A percentile compares a stretch with the other conserved stretches of the same genome.
Conservation (phyloP, 2,797 vertebrate species). For the Ispidina picta region DNA sequence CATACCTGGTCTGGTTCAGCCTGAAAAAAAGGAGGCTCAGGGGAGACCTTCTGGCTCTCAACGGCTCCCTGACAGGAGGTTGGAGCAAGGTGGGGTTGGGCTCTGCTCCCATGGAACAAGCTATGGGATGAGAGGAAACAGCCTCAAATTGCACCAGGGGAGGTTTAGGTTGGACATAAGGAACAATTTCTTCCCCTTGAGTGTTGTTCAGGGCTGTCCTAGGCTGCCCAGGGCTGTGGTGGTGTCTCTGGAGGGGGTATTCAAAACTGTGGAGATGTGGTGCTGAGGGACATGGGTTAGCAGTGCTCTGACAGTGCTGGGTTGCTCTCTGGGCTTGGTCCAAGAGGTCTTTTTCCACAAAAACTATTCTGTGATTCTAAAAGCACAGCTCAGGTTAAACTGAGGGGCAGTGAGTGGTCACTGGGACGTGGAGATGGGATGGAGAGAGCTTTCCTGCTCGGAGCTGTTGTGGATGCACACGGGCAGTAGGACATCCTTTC, state of each 20-base stretch:
- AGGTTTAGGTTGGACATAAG: neutral
- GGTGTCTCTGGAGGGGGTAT: neutral
- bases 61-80: neutral
- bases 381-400: neutral
- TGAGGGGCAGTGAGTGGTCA: accelerated
- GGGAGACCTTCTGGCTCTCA: neutral
- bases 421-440: neutral
- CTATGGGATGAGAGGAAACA: neutral
- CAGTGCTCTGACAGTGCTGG: neutral
- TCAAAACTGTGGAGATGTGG: neutral
- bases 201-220: neutral
- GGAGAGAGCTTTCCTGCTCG: neutral
- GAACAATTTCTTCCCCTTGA: neutral
- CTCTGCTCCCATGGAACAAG: neutral
- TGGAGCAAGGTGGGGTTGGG: neutral
- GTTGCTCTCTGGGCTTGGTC: neutral
- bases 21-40: neutral
- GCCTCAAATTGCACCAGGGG: neutral
- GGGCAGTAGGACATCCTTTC: neutral
- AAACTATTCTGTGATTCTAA: neutral
- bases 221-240: neutral
- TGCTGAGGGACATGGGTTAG: neutral
- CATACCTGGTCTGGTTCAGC: neutral
- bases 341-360: neutral
- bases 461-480: neutral